These are phyloP conservation scores for Rutilus rutilus DNA, from an alignment of 2,113 vertebrate species.

Conservation along the genomic window DNA sequence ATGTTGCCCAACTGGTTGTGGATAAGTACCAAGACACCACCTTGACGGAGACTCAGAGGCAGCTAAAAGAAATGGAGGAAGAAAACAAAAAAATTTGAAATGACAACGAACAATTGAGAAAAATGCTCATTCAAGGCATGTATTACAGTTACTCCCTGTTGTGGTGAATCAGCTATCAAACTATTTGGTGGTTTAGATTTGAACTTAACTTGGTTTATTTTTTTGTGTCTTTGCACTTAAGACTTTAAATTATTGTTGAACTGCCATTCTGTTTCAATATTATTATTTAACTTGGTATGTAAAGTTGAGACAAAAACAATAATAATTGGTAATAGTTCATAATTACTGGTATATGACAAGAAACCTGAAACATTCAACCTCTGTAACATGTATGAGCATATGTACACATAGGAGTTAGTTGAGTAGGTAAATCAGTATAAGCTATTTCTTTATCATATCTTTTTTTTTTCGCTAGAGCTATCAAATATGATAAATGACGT, in stretches of 20 bases:
- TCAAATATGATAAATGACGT: background rate
- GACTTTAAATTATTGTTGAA: background rate
- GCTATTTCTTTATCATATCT: background rate
- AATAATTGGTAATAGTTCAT: background rate
- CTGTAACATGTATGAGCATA: background rate
- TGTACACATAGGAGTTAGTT: background rate
- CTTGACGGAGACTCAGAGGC: background rate
- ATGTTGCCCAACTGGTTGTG: conserved; percentile 31
- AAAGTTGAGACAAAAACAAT: background rate
- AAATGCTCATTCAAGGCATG: conserved; percentile 24
- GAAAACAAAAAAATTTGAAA: conserved; percentile 25
- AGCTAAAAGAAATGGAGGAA: background rate
- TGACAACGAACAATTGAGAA: conserved; percentile 7
- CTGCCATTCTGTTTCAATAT: background rate
- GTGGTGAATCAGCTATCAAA: background rate
- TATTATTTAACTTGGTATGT: background rate
- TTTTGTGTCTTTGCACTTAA: background rate
- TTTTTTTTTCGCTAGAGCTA: background rate
- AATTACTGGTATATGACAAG: background rate
- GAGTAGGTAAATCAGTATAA: background rate
- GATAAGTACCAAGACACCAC: background rate
- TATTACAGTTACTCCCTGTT: background rate
- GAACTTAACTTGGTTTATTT: background rate
- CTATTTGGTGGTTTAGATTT: background rate
- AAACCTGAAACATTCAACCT: background rate